Evolutionary conservation across 2,888 invertebrate genomes (phyloP), one percentile per base, ranked within the genome.

Genomic region (Aplocera efformata): DNA sequence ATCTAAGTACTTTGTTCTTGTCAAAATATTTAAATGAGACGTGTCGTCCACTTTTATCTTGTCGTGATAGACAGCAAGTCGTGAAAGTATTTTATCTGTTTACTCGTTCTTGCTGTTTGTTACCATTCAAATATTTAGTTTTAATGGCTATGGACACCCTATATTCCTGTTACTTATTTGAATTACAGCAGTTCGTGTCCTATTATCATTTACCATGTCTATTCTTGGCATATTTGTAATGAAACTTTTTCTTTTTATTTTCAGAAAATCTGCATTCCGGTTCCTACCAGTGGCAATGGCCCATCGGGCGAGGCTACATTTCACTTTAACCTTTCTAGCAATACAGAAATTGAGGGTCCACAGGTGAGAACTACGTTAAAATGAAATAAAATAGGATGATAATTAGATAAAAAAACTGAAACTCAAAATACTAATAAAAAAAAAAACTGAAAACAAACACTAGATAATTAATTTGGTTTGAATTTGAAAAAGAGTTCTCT

Each of bases 321-420:
- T 94, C 90, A 93, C 91, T 88, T 95, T 94, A 92, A 92, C 81
- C 90, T 96, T 80, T 93, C 94, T 68, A 92, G 91, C 69, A 92
- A 94, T 81, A 91, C 92, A 67, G 95, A 94, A 80, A 93, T 93
- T 88, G 95, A 95, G 82, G 92, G 92, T 74, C 92, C 92, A 67
- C 94, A 94, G 88, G 89, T 88, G 72, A 59, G 43, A 25, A 20
- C n/a, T n/a, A n/a, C n/a, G n/a, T n/a, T n/a, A n/a, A n/a, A n/a
- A n/a, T n/a, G n/a, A n/a, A n/a, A n/a, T n/a, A n/a, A n/a, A n/a
- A n/a, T n/a, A n/a, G n/a, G n/a, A n/a, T n/a, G n/a, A n/a, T n/a
- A n/a, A n/a, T n/a, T n/a, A n/a, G n/a, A n/a, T n/a, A n/a, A n/a
- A 6, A 34, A 13, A 24, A 28, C 13, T 3, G 13, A 3, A 17